phyloP scores from a whole-genome alignment of 2,888 invertebrate genomes.

The Drosophila subquinaria region DNA sequence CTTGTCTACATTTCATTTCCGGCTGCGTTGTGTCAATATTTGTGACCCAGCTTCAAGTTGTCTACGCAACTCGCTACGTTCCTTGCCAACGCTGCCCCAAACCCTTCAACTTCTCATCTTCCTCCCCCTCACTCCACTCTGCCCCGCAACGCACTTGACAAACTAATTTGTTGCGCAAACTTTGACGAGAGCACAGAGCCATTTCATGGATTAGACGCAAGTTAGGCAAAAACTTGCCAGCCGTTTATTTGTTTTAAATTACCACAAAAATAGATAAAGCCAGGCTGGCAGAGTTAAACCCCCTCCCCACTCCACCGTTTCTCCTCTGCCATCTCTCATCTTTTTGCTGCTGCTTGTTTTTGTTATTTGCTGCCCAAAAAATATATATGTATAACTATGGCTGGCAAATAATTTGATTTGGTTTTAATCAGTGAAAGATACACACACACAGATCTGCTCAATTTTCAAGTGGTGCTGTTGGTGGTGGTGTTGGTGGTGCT shows the following conservation, averaged over 20 bases:
- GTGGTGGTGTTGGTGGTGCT: conserved; percentile 6
- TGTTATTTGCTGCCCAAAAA: conserved; percentile 35
- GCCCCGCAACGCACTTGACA: conserved; percentile 69
- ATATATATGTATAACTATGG: conserved; percentile 56
- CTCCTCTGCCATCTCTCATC: conserved; percentile 3
- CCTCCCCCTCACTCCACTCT: background rate
- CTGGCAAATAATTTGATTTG: conserved; percentile 85
- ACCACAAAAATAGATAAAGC: conserved; percentile 82
- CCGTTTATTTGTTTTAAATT: conserved; percentile 81
- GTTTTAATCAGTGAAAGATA: conserved; percentile 84
- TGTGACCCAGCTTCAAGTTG: conserved; percentile 57
- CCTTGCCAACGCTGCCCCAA: background rate
- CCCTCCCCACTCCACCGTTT: conserved; percentile 6
- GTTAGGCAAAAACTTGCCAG: conserved; percentile 56
- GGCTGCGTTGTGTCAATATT: conserved; percentile 73
- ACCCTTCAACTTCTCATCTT: background rate
- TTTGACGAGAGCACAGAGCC: conserved; percentile 54
- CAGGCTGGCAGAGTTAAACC: background rate
- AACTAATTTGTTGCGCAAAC: conserved; percentile 78
- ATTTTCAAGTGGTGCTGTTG: conserved; percentile 52
- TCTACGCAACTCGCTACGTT: conserved; percentile 25
- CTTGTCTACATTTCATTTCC: conserved; percentile 73
- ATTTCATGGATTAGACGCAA: conserved; percentile 58
- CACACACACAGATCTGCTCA: conserved; percentile 54
- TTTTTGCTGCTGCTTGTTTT: conserved; percentile 25